Conservation (phyloP, 2,113 vertebrate genomes). For the Rutilus rutilus region DNA sequence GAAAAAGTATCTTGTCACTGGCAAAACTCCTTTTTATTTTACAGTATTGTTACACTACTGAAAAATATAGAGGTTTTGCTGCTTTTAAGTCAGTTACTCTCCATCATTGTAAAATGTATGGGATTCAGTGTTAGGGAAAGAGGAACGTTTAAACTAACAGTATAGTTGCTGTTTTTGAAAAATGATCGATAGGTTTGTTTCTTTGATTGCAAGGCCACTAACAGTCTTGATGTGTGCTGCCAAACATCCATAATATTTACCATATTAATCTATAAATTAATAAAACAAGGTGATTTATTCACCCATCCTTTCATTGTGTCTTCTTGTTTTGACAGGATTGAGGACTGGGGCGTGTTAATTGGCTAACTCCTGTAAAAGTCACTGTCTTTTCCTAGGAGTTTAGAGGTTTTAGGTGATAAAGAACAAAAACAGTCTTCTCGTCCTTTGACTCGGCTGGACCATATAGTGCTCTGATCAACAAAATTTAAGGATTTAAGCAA, state of each 20-base stretch:
- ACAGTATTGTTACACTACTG: background rate
- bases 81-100: background rate
- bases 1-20: background rate
- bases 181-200: conserved; percentile 8
- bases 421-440: conserved; percentile 69
- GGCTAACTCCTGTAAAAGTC: conserved; percentile 17
- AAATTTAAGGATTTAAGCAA: conserved; percentile 47
- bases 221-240: conserved; percentile 15
- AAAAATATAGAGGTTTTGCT: background rate
- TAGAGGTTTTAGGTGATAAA: conserved; percentile 76
- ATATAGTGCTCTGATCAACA: conserved; percentile 21
- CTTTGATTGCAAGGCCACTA: conserved; percentile 19
- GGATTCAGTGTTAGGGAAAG: background rate
- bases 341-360: conserved; percentile 13
- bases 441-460: conserved; percentile 8
- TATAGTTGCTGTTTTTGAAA: background rate
- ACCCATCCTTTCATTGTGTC: background rate
- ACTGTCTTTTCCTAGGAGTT: conserved; percentile 67
- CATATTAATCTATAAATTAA: conserved; percentile 52
- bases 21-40: background rate
- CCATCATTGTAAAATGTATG: background rate
- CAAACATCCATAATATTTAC: conserved; percentile 45
- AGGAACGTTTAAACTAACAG: background rate
- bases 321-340: conserved; percentile 29
- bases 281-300: conserved; percentile 39